phyloP scores from a whole-genome alignment of 2,797 vertebrate species.

The Simalia tracyae region DNA sequence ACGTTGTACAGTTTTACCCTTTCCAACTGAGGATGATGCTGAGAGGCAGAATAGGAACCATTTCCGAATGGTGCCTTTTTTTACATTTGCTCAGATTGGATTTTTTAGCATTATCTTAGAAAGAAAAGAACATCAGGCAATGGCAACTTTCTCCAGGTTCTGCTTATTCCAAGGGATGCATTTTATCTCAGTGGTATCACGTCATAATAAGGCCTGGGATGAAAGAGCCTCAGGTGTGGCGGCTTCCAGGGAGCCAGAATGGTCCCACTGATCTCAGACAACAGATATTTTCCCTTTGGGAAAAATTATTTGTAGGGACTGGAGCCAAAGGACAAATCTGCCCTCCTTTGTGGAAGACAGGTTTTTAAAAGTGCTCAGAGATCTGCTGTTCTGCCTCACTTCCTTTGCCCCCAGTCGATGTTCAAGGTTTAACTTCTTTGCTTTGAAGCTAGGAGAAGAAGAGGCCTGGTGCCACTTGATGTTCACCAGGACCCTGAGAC shows the following conservation, averaged over 20 bases:
- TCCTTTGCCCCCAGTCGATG: not conserved
- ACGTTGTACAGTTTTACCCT: no score
- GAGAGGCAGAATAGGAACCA: not conserved
- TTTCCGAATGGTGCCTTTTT: not conserved
- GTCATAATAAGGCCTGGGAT: not conserved
- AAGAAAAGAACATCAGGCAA: not conserved
- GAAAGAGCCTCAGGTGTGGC: not conserved
- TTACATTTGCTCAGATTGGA: not conserved
- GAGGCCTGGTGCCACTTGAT: not conserved
- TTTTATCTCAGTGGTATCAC: conserved; percentile 24
- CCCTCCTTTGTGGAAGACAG: no score
- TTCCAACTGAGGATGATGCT: not conserved
- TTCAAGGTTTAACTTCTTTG: not conserved
- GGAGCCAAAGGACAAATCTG: not conserved
- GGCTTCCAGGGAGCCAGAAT: no score
- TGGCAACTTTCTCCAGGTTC: not conserved
- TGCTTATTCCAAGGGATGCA: not conserved
- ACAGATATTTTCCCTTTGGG: not conserved
- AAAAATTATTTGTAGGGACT: not conserved
- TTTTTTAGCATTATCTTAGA: not conserved
- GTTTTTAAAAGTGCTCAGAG: no score
- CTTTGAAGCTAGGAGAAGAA: not conserved
- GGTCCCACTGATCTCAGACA: not conserved
- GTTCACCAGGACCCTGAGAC: not conserved
- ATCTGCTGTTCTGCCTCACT: not conserved